Evolutionary conservation across 2,113 vertebrate species (phyloP), one percentile per base, ranked within the genome.

Genomic region (Hipposideros armiger): DNA sequence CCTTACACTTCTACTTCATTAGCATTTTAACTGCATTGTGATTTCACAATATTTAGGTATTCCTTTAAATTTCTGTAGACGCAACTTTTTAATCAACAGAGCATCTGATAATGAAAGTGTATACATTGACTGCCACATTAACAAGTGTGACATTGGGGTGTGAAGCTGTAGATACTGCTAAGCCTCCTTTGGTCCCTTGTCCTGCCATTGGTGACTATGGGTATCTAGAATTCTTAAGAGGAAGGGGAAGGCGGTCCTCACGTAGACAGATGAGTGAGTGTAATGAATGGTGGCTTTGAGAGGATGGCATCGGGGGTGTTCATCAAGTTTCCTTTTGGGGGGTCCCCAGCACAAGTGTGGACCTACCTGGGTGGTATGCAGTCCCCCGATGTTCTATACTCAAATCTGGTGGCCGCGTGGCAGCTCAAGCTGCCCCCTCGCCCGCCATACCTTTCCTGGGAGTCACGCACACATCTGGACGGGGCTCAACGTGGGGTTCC

Each of bases 81-180:
- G 10, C 20, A 2, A 7, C 26, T n/a, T 60, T 89, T 45, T 76
- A 11, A 42, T n/a, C 19, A n/a, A 17, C 67, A 14, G 52, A 32
- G 17, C 45, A 28, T 30, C 24, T 4, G 52, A 4, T 77, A 3
- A 22, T 16, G 60, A 17, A 86, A 45, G 40, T 11, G 0, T 30
- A 1, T 9, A 4, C 11, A 2, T 22, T 24, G 2, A 20, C 69
- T 3, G 30, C 32, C 14, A 16, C 11, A 0, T 32, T 4, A 20
- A 3, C 11, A 3, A 1, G 24, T 45, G 67, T 42, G 67, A n/a
- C 5, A n/a, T 3, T 30, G 58, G 54, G 69, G 32, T 5, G 8
- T 30, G 5, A 10, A 4, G 42, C n/a, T 0, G 0, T 19, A 2
- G 45, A 8, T 0, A 2, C 54, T 6, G 17, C 0, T 4, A 0